Evolutionary conservation across 2,888 invertebrate species (phyloP).

Genomic region (Ashinkailepas kermadecensis): DNA sequence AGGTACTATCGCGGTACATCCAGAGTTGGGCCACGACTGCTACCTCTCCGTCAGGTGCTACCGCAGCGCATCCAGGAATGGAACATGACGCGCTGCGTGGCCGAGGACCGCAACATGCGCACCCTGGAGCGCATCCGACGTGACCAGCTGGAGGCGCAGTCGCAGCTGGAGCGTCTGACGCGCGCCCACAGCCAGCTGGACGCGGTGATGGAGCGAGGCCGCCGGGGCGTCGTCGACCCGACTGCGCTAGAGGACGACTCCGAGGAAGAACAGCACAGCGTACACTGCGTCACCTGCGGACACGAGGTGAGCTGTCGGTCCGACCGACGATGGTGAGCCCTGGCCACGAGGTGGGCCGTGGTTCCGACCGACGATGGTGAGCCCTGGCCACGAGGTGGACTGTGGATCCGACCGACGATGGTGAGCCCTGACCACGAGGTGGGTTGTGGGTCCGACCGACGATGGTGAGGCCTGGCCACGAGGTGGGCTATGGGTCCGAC

Average conservation of each 20-base stretch:
- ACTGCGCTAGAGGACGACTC: conserved; percentile 53
- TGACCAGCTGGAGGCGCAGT: conserved; percentile 68
- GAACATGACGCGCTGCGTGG: conserved; percentile 75
- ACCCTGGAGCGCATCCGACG: conserved; percentile 59
- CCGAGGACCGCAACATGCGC: conserved; percentile 68
- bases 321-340: too few relatives aligned
- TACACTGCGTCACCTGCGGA: conserved; percentile 95
- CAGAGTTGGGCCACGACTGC: not conserved
- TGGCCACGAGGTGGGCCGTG: too few relatives aligned
- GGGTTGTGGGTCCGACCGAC: too few relatives aligned
- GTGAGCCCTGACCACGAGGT: too few relatives aligned
- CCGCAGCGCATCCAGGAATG: conserved; percentile 89
- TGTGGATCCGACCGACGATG: too few relatives aligned
- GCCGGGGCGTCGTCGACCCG: conserved; percentile 59
- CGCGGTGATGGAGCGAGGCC: conserved; percentile 64
- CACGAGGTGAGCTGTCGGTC: conserved; percentile 69
- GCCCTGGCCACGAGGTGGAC: too few relatives aligned
- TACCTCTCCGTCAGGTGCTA: conserved; percentile 51
- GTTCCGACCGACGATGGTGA: too few relatives aligned
- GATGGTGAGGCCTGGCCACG: too few relatives aligned
- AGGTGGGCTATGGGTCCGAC: too few relatives aligned
- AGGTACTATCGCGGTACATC: too few relatives aligned
- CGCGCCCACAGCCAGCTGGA: conserved; percentile 29
- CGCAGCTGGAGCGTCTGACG: conserved; percentile 53
- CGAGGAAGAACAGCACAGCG: conserved; percentile 59